Conservation (phyloP, 2,888 invertebrate genomes). For the Alloplasta piceator region DNA sequence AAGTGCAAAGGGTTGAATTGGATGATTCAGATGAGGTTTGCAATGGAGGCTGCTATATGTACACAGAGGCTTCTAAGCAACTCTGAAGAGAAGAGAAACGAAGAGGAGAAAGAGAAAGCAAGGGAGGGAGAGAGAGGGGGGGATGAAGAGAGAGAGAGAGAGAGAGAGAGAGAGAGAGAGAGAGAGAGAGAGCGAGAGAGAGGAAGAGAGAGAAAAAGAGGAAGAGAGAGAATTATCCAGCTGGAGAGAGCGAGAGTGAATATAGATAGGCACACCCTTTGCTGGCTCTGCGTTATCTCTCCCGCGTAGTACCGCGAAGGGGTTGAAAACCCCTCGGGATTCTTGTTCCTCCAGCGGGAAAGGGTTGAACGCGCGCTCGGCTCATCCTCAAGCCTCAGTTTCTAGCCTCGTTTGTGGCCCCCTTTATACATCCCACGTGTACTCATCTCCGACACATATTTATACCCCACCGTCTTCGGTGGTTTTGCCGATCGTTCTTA, state of each 20-base stretch:
- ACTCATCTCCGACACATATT: conserved; percentile 33
- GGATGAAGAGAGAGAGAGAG: conserved; percentile 37
- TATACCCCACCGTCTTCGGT: conserved; percentile 22
- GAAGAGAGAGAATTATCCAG: conserved; percentile 14
- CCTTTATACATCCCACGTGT: neutral
- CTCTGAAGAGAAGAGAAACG: conserved; percentile 62
- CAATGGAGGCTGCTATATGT: conserved; percentile 54
- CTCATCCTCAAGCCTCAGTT: conserved; percentile 1
- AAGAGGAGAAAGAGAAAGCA: conserved; percentile 63
- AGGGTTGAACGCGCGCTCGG: conserved; percentile 66
- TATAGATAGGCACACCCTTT: conserved; percentile 24
- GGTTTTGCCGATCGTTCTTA: neutral
- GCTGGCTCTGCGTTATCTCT: conserved; percentile 65
- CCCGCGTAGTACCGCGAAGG: conserved; percentile 67
- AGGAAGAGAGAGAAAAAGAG: conserved; percentile 39
- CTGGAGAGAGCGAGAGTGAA: conserved; percentile 10
- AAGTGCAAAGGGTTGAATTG: conserved; percentile 67
- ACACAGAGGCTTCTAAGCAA: conserved; percentile 30
- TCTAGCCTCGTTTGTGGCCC: conserved; percentile 45
- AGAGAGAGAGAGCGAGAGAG: conserved; percentile 18
- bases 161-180: conserved; percentile 12
- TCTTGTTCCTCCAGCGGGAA: conserved; percentile 49
- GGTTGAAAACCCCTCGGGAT: conserved; percentile 73
- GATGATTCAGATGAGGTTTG: conserved; percentile 72
- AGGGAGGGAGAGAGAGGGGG: conserved; percentile 66